Conservation (phyloP, 1,140 invertebrate genomes). For the Arion vulgaris region DNA sequence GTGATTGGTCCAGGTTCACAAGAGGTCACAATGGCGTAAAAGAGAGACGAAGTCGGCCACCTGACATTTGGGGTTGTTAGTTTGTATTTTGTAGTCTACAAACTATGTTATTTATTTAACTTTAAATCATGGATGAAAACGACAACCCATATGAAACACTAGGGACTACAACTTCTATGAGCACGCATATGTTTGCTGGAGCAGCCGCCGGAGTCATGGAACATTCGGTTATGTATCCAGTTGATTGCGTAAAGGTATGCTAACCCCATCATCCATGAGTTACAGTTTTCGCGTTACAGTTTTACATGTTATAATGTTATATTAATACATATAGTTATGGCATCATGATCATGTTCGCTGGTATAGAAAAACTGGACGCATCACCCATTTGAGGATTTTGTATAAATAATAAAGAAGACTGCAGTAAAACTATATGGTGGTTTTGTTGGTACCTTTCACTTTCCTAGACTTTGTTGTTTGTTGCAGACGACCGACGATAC, state of each 20-base stretch:
- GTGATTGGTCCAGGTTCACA: conserved; percentile 12
- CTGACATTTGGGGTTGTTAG: background rate
- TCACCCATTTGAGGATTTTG: too few relatives aligned
- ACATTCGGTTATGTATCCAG: conserved; percentile 97
- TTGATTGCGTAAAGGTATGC: conserved; percentile 94
- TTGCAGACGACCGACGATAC: too few relatives aligned
- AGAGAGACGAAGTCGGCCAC: background rate
- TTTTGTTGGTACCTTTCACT: too few relatives aligned
- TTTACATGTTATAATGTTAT: too few relatives aligned
- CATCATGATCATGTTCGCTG: too few relatives aligned
- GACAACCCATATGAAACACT: conserved; percentile 92
- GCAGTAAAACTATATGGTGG: too few relatives aligned
- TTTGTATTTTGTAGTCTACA: background rate
- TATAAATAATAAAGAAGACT: too few relatives aligned
- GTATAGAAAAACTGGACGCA: too few relatives aligned
- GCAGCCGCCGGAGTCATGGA: conserved; percentile 97
- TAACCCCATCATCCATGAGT: too few relatives aligned
- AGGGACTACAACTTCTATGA: conserved; percentile 81
- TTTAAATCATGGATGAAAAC: conserved; percentile 43
- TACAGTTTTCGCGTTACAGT: conserved; percentile 3
- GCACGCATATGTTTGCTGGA: conserved; percentile 95
- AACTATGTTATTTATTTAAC: background rate
- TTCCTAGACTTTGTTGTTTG: too few relatives aligned
- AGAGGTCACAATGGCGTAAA: background rate
- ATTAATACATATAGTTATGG: too few relatives aligned